These are phyloP conservation scores for Chunga burmeisteri DNA, from an alignment of 2,113 vertebrate species.

Conservation along the genomic window DNA sequence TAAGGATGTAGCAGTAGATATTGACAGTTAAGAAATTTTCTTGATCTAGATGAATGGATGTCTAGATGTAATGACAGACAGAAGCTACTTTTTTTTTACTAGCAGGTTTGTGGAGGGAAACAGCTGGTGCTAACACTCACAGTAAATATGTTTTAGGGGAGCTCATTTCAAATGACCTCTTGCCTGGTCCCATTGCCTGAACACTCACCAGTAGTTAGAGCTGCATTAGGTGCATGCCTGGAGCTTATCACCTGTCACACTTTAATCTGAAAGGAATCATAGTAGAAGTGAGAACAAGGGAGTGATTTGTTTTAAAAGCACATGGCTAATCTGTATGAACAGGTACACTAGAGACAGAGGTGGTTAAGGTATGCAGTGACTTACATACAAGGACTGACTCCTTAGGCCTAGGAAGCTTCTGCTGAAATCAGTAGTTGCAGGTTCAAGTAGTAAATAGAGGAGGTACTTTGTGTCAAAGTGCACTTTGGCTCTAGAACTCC, in stretches of 20 bases:
- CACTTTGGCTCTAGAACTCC: not conserved
- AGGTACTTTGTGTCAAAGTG: not conserved
- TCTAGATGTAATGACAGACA: not conserved
- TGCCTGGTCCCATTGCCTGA: not conserved
- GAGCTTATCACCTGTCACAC: not conserved
- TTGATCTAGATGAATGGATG: not conserved
- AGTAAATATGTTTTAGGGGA: not conserved
- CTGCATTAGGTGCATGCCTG: not conserved
- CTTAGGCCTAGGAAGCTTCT: not conserved
- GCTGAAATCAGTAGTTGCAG: not conserved
- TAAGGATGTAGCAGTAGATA: not conserved
- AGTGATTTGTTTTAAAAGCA: not conserved
- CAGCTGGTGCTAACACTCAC: not conserved
- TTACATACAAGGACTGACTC: fast-evolving
- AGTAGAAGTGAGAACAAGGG: not conserved
- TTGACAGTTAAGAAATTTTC: not conserved
- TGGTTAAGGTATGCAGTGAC: no score
- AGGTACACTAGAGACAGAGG: not conserved
- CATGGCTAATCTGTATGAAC: not conserved
- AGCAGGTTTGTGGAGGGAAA: not conserved
- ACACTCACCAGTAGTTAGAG: not conserved
- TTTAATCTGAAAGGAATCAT: not conserved
- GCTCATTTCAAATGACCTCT: not conserved
- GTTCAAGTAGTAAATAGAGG: fast-evolving
- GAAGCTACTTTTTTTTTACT: not conserved